Conservation (phyloP, 2,888 invertebrate genomes). For the Laspeyria flexula region DNA sequence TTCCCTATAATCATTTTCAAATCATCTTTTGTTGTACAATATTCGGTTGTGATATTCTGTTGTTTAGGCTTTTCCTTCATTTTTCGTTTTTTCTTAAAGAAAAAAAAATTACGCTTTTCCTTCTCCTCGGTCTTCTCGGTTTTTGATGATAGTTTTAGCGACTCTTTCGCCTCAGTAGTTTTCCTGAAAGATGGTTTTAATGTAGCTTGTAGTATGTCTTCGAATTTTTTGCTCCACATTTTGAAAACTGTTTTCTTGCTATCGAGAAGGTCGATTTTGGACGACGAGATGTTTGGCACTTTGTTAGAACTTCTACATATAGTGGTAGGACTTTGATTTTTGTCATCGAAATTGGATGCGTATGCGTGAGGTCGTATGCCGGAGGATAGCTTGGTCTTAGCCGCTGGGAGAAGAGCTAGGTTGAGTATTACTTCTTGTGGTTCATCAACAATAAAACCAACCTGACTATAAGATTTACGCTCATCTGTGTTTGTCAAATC, state of each 20-base stretch:
- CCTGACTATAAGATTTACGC: no score
- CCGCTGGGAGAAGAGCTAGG: no score
- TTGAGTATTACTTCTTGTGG: no score
- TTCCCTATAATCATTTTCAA: constrained; percentile 42
- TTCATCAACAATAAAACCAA: no score
- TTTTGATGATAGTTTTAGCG: constrained; percentile 15
- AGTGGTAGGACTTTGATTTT: constrained; percentile 5
- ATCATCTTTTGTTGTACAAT: constrained; percentile 70
- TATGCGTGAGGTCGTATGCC: no score
- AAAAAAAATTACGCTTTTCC: constrained; percentile 55
- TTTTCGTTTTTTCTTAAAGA: constrained; percentile 64
- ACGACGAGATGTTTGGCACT: constrained; percentile 38
- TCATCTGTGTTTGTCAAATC: no score
- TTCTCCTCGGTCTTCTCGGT: constrained; percentile 53
- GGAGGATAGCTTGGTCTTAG: no score
- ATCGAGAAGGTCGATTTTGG: constrained; percentile 44
- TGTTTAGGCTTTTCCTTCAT: constrained; percentile 51
- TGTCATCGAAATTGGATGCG: constrained; percentile 11
- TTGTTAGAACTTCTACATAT: constrained; percentile 3
- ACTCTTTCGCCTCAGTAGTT: constrained; percentile 33
- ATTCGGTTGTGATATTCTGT: constrained; percentile 65
- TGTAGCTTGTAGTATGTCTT: constrained; percentile 43
- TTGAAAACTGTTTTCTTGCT: constrained; percentile 72
- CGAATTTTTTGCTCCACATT: constrained; percentile 72
- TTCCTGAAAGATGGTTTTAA: constrained; percentile 41